Evolutionary conservation across 2,888 invertebrate species (phyloP).

Genomic region (Chrysodeixis includens): DNA sequence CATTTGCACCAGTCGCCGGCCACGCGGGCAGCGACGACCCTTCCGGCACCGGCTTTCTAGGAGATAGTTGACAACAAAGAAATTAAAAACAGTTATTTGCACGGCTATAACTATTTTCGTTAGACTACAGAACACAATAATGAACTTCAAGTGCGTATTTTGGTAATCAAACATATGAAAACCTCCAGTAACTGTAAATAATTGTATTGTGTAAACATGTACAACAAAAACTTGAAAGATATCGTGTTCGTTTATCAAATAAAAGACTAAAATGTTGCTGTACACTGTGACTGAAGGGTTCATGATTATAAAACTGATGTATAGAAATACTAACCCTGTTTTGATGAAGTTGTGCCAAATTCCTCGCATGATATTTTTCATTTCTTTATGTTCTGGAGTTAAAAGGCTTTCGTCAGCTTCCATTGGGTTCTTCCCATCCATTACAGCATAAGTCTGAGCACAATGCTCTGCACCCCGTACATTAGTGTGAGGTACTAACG

Average conservation of each 20-base stretch:
- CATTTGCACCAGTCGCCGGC: slow-evolving; percentile 51
- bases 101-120: no score
- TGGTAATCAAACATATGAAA: no score
- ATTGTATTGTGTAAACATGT: no score
- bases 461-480: slow-evolving; percentile 63
- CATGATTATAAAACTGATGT: no score
- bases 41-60: slow-evolving; percentile 65
- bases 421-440: slow-evolving; percentile 35
- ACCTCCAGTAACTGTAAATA: no score
- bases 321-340: slow-evolving; percentile 61
- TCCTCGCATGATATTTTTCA: slow-evolving; percentile 56
- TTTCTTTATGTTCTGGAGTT: slow-evolving; percentile 48
- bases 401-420: slow-evolving; percentile 22
- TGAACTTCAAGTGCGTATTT: no score
- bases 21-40: slow-evolving; percentile 59
- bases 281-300: no score
- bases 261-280: no score
- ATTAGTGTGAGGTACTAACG: slow-evolving; percentile 52
- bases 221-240: no score
- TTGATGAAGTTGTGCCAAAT: slow-evolving; percentile 70
- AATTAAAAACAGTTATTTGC: not conserved
- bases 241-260: no score
- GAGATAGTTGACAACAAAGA: slow-evolving; percentile 28
- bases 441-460: slow-evolving; percentile 60
- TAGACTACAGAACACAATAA: no score